phyloP scores from a whole-genome alignment of 2,113 vertebrate genomes.

The Centropristis striata region DNA sequence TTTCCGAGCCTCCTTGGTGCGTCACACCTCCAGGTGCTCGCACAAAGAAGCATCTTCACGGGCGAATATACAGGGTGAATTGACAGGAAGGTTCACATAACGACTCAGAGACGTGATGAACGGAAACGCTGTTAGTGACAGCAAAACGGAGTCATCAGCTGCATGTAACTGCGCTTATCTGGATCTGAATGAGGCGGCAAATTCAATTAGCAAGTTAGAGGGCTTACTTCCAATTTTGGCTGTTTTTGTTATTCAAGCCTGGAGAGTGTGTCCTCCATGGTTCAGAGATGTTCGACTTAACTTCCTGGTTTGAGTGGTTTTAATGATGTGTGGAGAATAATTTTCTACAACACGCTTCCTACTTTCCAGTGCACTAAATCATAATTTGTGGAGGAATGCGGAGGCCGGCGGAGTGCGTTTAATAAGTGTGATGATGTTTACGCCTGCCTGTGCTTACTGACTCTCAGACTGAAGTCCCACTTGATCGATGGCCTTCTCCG shows the following conservation, averaged over 20 bases:
- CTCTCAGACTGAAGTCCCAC: not conserved
- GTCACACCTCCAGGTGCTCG: constrained; percentile 63
- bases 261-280: constrained; percentile 38
- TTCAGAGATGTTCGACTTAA: constrained; percentile 36
- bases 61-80: constrained; percentile 44
- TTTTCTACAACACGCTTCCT: constrained; percentile 38
- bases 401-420: constrained; percentile 5
- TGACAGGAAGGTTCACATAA: constrained; percentile 40
- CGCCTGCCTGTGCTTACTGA: constrained; percentile 30
- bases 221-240: constrained; percentile 31
- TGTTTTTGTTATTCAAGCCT: constrained; percentile 50
- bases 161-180: constrained; percentile 39
- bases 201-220: constrained; percentile 44
- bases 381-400: constrained; percentile 53
- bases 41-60: constrained; percentile 60
- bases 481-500: constrained; percentile 37
- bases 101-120: constrained; percentile 42
- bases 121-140: constrained; percentile 29
- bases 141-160: constrained; percentile 31
- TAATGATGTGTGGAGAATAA: constrained; percentile 26
- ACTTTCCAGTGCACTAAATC: constrained; percentile 40
- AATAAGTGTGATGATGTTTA: constrained; percentile 44
- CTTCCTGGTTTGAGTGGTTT: constrained; percentile 44
- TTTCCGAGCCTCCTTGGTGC: not conserved
- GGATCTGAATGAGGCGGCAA: constrained; percentile 45